phyloP scores from a whole-genome alignment of 2,888 invertebrate genomes.

The Chesias legatella region DNA sequence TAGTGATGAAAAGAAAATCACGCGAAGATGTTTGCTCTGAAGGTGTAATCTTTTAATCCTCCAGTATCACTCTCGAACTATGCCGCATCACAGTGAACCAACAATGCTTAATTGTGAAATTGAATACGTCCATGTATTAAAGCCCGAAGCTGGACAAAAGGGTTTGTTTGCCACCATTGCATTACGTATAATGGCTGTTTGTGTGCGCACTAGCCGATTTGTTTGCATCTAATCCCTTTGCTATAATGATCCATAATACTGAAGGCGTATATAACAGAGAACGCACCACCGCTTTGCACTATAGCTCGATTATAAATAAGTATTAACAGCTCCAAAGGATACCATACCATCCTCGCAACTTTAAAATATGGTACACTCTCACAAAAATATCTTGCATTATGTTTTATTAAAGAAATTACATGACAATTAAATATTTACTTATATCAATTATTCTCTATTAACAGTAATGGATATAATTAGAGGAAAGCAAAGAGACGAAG shows the following conservation, averaged over 20 bases:
- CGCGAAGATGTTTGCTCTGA: constrained; percentile 56
- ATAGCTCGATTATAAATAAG: too few species aligned
- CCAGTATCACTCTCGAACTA: constrained; percentile 61
- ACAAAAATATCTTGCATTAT: too few species aligned
- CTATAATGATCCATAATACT: constrained; percentile 52
- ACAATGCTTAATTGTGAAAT: constrained; percentile 64
- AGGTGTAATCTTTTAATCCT: constrained; percentile 69
- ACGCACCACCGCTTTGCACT: too few species aligned
- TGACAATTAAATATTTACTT: too few species aligned
- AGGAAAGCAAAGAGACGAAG: too few species aligned
- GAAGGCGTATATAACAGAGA: constrained; percentile 4
- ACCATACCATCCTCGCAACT: too few species aligned
- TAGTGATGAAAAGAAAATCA: constrained; percentile 52
- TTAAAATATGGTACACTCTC: too few species aligned
- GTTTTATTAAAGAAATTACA: too few species aligned
- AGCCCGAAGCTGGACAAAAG: constrained; percentile 58
- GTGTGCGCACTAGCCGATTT: constrained; percentile 62
- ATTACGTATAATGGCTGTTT: constrained; percentile 55
- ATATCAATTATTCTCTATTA: too few species aligned
- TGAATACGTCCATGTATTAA: constrained; percentile 43
- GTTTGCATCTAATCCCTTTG: constrained; percentile 76
- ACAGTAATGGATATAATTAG: too few species aligned
- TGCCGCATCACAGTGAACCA: constrained; percentile 40
- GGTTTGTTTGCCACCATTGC: constrained; percentile 69
- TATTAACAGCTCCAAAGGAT: too few species aligned